phyloP scores from a whole-genome alignment of 2,888 invertebrate genomes.

The Napeogenes inachia region DNA sequence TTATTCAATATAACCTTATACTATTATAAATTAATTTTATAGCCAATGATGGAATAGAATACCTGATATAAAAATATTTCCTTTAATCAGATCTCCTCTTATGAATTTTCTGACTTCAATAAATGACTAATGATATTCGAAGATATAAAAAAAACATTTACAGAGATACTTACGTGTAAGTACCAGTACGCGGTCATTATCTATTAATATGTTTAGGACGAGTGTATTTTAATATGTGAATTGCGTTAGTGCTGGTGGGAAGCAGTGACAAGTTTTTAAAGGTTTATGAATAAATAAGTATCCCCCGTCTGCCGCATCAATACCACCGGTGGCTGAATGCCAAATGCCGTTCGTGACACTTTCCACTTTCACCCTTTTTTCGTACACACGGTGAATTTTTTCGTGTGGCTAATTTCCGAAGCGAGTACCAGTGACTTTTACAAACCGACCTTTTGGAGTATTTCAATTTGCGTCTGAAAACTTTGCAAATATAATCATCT shows the following conservation, averaged over 20 bases:
- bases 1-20: too few species aligned
- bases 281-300: slow-evolving; percentile 74
- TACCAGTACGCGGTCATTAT: not conserved
- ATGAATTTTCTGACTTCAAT: too few species aligned
- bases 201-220: slow-evolving; percentile 43
- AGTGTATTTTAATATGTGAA: slow-evolving; percentile 46
- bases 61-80: too few species aligned
- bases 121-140: too few species aligned
- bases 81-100: too few species aligned
- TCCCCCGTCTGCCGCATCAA: slow-evolving; percentile 70
- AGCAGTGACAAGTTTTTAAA: slow-evolving; percentile 47
- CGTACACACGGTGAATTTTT: slow-evolving; percentile 50
- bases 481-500: slow-evolving; percentile 18
- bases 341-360: slow-evolving; percentile 71
- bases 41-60: too few species aligned
- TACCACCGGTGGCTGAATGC: slow-evolving; percentile 66
- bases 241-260: slow-evolving; percentile 26
- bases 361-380: slow-evolving; percentile 67
- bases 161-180: not conserved
- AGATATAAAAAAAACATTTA: too few species aligned
- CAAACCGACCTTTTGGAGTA: slow-evolving; percentile 16
- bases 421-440: slow-evolving; percentile 23
- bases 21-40: too few species aligned
- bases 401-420: slow-evolving; percentile 57
- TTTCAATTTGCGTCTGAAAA: slow-evolving; percentile 18